A percentile compares a stretch with the other conserved stretches of the same genome.
phyloP scores from a whole-genome alignment of 2,888 invertebrate genomes.

The Brachyopa scutellaris region DNA sequence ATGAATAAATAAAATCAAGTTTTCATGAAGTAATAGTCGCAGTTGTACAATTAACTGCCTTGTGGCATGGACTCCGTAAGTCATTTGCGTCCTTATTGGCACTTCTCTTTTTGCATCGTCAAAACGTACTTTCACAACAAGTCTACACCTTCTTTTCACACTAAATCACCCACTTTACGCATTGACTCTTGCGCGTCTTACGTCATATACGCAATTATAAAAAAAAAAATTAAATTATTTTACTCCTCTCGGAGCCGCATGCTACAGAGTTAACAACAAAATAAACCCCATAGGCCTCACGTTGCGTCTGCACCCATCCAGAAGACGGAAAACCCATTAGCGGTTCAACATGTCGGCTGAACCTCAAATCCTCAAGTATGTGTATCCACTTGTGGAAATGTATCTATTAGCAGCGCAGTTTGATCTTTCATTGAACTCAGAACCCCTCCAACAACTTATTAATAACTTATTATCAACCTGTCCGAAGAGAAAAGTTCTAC shows the following conservation, averaged over 20 bases:
- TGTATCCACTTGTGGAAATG: constrained; percentile 48
- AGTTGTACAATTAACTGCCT: neutral
- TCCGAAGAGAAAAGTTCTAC: constrained; percentile 47
- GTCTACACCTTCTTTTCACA: constrained; percentile 20
- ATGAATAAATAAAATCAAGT: too few relatives aligned
- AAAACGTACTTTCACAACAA: constrained; percentile 20
- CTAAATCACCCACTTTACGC: constrained; percentile 27
- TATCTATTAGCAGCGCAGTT: constrained; percentile 65
- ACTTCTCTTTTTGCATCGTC: neutral
- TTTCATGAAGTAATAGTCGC: too few relatives aligned
- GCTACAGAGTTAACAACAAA: neutral
- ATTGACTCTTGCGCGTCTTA: neutral
- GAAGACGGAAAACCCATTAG: constrained; percentile 50
- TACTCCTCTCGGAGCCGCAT: neutral
- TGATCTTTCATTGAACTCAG: constrained; percentile 63
- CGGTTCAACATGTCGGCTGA: constrained; percentile 41
- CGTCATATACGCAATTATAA: constrained; percentile 12
- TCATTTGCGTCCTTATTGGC: neutral
- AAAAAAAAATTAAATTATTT: neutral
- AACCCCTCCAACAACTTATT: constrained; percentile 44
- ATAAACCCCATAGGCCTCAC: constrained; percentile 40
- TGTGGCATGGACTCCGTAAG: neutral
- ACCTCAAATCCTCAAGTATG: constrained; percentile 20
- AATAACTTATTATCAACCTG: constrained; percentile 62
- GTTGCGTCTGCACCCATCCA: constrained; percentile 42